These are phyloP conservation scores for Brotula barbata DNA, from an alignment of 2,797 vertebrate genomes.

Conservation along the genomic window DNA sequence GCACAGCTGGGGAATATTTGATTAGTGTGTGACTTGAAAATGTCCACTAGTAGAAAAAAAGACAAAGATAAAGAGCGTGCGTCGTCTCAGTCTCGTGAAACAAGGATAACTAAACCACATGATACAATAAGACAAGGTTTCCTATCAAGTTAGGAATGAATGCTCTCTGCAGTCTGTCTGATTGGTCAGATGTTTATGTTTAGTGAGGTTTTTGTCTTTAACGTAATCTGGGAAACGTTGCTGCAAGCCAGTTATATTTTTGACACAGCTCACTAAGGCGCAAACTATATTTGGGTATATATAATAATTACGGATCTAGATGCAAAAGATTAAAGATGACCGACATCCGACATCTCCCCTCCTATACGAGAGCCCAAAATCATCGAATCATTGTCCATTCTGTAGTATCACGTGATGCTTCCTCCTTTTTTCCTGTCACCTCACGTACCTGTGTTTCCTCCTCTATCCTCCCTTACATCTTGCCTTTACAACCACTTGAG, in stretches of 20 bases:
- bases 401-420: too few relatives aligned
- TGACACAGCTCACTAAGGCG: too few relatives aligned
- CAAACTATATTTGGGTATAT: too few relatives aligned
- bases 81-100: conserved; percentile 28
- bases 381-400: too few relatives aligned
- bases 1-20: conserved; percentile 32
- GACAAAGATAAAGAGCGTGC: conserved; percentile 3
- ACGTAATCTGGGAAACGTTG: too few relatives aligned
- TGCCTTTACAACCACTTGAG: not conserved
- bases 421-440: not conserved
- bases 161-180: not conserved
- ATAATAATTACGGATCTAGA: too few relatives aligned
- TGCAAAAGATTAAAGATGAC: too few relatives aligned
- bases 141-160: conserved; percentile 11
- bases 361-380: too few relatives aligned
- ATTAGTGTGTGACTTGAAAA: conserved; percentile 55
- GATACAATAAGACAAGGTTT: conserved; percentile 28
- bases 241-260: too few relatives aligned
- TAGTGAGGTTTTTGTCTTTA: too few relatives aligned
- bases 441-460: not conserved
- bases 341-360: too few relatives aligned
- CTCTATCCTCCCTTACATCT: not conserved
- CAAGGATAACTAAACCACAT: conserved; percentile 18
- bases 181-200: too few relatives aligned
- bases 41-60: conserved; percentile 17